Evolutionary conservation across 2,113 vertebrate species (phyloP).

Genomic region (Grus americana): DNA sequence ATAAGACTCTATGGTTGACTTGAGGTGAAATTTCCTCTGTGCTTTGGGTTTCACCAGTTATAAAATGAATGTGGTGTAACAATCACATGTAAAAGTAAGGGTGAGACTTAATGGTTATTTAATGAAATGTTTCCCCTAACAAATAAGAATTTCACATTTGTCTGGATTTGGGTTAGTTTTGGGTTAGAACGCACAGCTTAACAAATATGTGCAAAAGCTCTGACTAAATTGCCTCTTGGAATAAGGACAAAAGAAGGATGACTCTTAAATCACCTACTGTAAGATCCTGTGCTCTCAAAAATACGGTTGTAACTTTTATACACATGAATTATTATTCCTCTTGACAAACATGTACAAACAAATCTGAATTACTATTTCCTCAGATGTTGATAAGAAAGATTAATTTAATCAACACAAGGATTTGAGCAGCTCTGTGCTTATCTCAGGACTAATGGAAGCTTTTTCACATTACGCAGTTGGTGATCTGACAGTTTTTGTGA

Average conservation of each 20-base stretch:
- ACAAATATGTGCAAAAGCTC: not conserved
- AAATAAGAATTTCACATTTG: not conserved
- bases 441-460: not conserved
- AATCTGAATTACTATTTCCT: not conserved
- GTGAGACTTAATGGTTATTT: not conserved
- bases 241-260: not conserved
- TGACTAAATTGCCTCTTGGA: not conserved
- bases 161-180: not conserved
- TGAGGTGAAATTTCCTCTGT: not conserved
- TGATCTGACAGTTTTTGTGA: constrained; percentile 1
- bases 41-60: not conserved
- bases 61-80: not conserved
- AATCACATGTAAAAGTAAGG: not conserved
- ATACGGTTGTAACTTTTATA: not conserved
- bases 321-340: not conserved
- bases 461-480: not conserved
- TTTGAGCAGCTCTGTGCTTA: not conserved
- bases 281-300: not conserved
- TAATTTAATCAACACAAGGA: not conserved
- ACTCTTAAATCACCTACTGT: not conserved
- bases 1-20: not conserved
- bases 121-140: not conserved
- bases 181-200: not conserved
- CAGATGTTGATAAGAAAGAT: not conserved
- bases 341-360: not conserved